Evolutionary conservation across 2,888 invertebrate species (phyloP), one percentile per base, ranked within the genome.

Genomic region (Hypomecis atomaria): DNA sequence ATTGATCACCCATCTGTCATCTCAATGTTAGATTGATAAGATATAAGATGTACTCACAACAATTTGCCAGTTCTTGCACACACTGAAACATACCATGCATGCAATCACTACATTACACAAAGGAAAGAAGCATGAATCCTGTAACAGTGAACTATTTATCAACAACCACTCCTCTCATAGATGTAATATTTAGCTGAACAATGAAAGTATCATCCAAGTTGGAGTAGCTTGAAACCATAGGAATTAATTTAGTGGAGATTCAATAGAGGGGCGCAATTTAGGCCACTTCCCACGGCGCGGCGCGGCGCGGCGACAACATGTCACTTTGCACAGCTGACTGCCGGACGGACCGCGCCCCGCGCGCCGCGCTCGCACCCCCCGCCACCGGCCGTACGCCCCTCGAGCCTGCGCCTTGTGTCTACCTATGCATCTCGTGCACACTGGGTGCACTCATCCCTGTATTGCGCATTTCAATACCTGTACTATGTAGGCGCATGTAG

Each of bases 271-370:
- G 81, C 78, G 82, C 79, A 82, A 89, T 88, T 87, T 84, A 87
- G 89, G 88, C 73, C 87, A 88, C 83, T 90, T 90, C 91, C 88
- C 87, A 90, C 87, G 83, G 78, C 77, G 76, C 80, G 73, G 78
- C 77, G 76, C 80, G 73, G 73, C 74, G 75, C 76, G 73, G 78
- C 81, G 84, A 36, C 83, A 80, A 83, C 85, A 86, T 88, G 88
- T 85, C 88, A 88, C 84, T 85, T 78, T 77, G 87, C 90, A 91
- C 92, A 92, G 92, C 92, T 92, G 92, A 92, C 92, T 91, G 88
- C 78, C 87, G 84, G 84, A 83, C 84, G 78, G 78, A 73, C 75
- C 78, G 78, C 81, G 79, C 77, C 81, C 81, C 82, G 66, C 81
- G 59, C 79, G 73, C 70, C 77, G 70, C 71, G 70, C 75, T 71